Percentiles rank a stretch among this genome's conserved stretches.
phyloP scores from a whole-genome alignment of 2,113 vertebrate genomes.

The Clarias macrocephalus region DNA sequence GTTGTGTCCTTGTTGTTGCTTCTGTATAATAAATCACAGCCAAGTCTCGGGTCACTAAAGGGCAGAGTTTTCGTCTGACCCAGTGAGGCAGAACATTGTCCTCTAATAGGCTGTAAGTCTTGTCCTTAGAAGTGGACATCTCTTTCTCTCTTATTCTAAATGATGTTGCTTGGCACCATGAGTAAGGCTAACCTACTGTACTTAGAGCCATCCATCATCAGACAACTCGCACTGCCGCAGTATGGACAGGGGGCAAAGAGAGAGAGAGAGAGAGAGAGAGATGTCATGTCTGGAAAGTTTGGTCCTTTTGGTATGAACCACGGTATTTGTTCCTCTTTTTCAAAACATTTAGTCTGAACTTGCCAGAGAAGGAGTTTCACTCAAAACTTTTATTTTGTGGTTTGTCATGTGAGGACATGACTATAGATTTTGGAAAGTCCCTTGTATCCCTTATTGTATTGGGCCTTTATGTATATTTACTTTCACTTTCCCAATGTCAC shows the following conservation, averaged over 20 bases:
- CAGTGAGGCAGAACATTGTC: conserved; percentile 22
- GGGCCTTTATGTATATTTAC: neutral
- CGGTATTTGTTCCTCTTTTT: conserved; percentile 40
- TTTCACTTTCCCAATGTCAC: conserved; percentile 28
- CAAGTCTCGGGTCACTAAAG: neutral
- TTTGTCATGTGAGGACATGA: conserved; percentile 8
- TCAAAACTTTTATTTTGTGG: conserved; percentile 16
- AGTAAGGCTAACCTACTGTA: neutral
- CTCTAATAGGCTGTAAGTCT: conserved; percentile 21
- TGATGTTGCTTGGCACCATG: conserved; percentile 10
- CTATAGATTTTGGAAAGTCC: conserved; percentile 17
- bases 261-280: conserved; percentile 2
- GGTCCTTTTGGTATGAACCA: conserved; percentile 14
- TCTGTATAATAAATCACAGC: conserved; percentile 14
- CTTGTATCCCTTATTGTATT: neutral
- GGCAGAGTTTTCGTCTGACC: neutral
- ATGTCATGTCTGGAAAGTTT: neutral
- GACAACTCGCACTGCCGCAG: neutral
- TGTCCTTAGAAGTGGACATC: conserved; percentile 9
- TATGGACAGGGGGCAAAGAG: conserved; percentile 14
- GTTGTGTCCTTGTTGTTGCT: conserved; percentile 18
- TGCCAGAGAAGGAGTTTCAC: neutral
- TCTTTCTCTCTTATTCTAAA: neutral
- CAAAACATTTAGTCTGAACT: conserved; percentile 10
- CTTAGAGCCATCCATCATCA: neutral